These are phyloP conservation scores for Dipodomys ordii DNA, from an alignment of 2,113 vertebrate species.

Conservation along the genomic window DNA sequence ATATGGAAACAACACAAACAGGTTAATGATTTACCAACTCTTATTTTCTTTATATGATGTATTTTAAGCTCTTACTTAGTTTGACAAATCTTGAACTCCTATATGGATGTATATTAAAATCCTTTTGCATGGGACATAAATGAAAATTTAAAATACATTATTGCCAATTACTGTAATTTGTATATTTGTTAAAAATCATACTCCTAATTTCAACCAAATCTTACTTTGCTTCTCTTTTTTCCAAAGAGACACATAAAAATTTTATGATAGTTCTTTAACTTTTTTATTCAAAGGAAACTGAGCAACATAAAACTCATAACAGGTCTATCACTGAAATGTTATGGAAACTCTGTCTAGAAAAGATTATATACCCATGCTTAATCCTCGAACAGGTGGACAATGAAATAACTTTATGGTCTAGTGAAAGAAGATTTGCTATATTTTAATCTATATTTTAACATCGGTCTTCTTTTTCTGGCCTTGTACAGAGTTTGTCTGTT, in stretches of 20 bases:
- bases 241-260: neutral
- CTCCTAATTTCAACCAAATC: too few relatives aligned
- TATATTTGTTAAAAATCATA: too few relatives aligned
- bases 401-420: conserved; percentile 46
- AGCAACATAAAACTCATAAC: neutral
- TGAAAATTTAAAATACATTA: too few relatives aligned
- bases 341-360: neutral
- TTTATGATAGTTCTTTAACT: conserved; percentile 8
- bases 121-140: too few relatives aligned
- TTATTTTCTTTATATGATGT: too few relatives aligned
- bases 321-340: neutral
- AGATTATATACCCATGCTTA: neutral
- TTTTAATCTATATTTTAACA: conserved; percentile 44
- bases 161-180: too few relatives aligned
- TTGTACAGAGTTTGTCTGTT: neutral
- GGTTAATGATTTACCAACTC: too few relatives aligned
- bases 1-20: too few relatives aligned
- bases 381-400: neutral
- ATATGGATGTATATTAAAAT: too few relatives aligned
- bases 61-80: too few relatives aligned
- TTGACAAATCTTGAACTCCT: too few relatives aligned
- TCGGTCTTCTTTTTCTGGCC: neutral
- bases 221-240: neutral
- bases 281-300: conserved; percentile 39
- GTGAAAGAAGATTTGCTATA: neutral